These are phyloP conservation scores for Nephrotoma guestfalica DNA, from an alignment of 2,888 invertebrate genomes.

Conservation along the genomic window DNA sequence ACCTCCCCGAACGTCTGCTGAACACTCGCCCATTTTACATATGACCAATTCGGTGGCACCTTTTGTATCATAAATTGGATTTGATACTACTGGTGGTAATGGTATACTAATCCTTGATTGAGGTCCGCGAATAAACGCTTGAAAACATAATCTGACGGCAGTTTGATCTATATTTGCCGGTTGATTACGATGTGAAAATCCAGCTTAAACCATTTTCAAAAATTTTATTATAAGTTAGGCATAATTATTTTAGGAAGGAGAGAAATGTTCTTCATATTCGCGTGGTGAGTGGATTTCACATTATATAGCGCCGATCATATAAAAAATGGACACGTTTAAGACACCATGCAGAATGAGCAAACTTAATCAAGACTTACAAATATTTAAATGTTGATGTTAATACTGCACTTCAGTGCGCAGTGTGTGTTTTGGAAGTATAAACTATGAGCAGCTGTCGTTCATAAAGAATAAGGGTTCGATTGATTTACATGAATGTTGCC, in stretches of 20 bases:
- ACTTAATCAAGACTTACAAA: not conserved
- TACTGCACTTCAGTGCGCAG: too few species aligned
- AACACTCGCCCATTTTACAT: conserved; percentile 73
- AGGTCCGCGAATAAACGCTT: conserved; percentile 72
- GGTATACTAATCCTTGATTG: conserved; percentile 55
- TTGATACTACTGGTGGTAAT: conserved; percentile 69
- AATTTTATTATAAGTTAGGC: not conserved
- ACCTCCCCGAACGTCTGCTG: conserved; percentile 70
- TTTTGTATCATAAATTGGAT: conserved; percentile 92
- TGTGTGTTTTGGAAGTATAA: too few species aligned
- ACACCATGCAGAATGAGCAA: not conserved
- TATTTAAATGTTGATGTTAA: not conserved
- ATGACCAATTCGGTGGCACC: conserved; percentile 88
- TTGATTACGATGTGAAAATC: conserved; percentile 69
- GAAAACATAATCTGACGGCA: conserved; percentile 86
- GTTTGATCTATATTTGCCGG: conserved; percentile 86
- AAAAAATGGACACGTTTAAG: not conserved
- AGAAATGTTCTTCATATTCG: too few species aligned
- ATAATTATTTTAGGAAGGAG: too few species aligned
- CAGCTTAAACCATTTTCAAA: conserved; percentile 45
- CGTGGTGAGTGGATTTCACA: too few species aligned
- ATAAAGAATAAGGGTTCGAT: too few species aligned
- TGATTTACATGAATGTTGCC: too few species aligned
- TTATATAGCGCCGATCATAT: too few species aligned
- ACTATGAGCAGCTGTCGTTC: too few species aligned